Conservation (phyloP, 2,888 invertebrate genomes). For the Sinopyrophorus schimmeli region DNA sequence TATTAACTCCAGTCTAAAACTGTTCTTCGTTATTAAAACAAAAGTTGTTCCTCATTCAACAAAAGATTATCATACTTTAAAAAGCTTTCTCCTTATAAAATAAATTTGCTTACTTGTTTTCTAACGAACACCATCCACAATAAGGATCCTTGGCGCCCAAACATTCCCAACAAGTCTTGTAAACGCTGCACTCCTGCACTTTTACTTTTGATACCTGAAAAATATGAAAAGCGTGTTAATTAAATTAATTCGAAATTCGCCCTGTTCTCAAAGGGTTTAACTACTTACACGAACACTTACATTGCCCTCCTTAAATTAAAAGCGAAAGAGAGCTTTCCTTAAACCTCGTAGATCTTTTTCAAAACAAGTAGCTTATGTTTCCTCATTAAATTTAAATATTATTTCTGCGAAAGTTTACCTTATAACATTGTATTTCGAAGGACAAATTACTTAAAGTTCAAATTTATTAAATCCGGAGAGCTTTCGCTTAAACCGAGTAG, state of each 20-base stretch:
- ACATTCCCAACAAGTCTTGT: slow-evolving; percentile 89
- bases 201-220: slow-evolving; percentile 81
- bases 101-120: slow-evolving; percentile 72
- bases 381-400: no score
- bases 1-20: slow-evolving; percentile 5
- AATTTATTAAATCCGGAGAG: no score
- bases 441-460: no score
- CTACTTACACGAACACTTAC: no score
- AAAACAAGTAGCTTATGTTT: no score
- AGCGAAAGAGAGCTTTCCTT: no score
- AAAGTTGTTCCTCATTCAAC: neutral
- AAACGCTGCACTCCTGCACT: slow-evolving; percentile 91
- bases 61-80: neutral
- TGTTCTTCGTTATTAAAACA: slow-evolving; percentile 4
- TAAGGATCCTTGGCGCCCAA: slow-evolving; percentile 94
- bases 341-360: no score
- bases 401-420: no score
- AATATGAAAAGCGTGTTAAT: slow-evolving; percentile 18
- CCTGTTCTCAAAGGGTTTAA: no score
- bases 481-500: no score
- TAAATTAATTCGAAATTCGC: slow-evolving; percentile 17
- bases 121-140: slow-evolving; percentile 96
- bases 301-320: no score
- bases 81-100: neutral
- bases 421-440: no score